A percentile compares a stretch with the other conserved stretches of the same genome.
Evolutionary conservation across 2,113 vertebrate species (phyloP).

Genomic region (Misgurnus anguillicaudatus): DNA sequence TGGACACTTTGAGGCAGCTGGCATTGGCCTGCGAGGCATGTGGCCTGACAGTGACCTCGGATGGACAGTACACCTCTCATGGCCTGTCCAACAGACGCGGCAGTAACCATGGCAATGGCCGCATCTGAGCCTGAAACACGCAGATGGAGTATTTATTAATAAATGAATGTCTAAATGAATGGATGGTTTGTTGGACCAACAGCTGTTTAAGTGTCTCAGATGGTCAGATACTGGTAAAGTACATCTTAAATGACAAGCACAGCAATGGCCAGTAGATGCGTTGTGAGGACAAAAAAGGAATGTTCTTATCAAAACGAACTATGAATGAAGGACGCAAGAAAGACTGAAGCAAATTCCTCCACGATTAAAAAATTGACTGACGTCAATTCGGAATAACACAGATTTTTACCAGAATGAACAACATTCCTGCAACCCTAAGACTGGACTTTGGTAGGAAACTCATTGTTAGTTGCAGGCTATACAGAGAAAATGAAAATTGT

Average conservation of each 20-base stretch:
- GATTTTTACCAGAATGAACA: slow-evolving; percentile 20
- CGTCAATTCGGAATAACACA: neutral
- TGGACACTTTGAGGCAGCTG: slow-evolving; percentile 94
- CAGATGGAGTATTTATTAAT: slow-evolving; percentile 32
- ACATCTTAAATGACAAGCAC: slow-evolving; percentile 13
- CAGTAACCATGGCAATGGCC: slow-evolving; percentile 75
- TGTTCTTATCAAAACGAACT: slow-evolving; percentile 32
- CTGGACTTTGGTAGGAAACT: neutral
- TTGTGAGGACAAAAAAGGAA: slow-evolving; percentile 6
- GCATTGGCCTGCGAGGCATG: slow-evolving; percentile 90
- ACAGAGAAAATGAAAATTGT: neutral
- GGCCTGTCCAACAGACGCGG: slow-evolving; percentile 58
- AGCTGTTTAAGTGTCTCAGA: neutral
- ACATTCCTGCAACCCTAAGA: slow-evolving; percentile 8
- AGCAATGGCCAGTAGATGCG: slow-evolving; percentile 7
- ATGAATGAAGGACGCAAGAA: slow-evolving; percentile 5
- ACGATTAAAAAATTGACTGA: neutral
- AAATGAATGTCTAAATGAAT: slow-evolving; percentile 1
- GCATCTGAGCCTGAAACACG: slow-evolving; percentile 64
- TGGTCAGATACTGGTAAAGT: neutral
- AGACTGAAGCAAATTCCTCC: neutral
- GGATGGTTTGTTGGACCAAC: neutral
- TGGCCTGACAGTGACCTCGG: slow-evolving; percentile 77
- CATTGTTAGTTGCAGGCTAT: neutral
- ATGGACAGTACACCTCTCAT: slow-evolving; percentile 70